These are phyloP conservation scores for Anisognathus igniventris DNA, from an alignment of 2,797 vertebrate genomes.

Conservation along the genomic window DNA sequence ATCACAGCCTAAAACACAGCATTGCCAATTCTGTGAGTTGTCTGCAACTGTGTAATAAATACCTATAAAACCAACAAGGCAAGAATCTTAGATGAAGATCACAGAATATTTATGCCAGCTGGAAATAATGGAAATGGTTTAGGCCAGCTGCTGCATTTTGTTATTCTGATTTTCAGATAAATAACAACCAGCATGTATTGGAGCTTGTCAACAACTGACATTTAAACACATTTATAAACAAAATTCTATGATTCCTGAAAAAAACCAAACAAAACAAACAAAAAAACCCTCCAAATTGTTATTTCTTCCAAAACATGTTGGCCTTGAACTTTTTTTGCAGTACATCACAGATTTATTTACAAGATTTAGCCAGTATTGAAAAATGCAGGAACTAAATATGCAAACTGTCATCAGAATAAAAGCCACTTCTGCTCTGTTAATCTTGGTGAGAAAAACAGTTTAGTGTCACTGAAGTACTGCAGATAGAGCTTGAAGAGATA, in stretches of 20 bases:
- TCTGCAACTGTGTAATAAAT: neutral
- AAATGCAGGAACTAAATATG: slow-evolving; percentile 16
- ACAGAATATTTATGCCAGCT: neutral
- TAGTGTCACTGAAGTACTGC: neutral
- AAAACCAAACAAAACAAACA: accelerated
- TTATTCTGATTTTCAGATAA: neutral
- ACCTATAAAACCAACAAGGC: neutral
- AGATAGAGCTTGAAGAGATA: neutral
- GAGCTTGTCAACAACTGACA: neutral
- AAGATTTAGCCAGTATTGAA: neutral
- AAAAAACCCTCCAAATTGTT: neutral
- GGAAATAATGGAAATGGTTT: neutral
- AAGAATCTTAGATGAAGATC: neutral
- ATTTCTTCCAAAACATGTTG: neutral
- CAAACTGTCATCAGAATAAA: slow-evolving; percentile 5
- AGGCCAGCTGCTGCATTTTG: neutral
- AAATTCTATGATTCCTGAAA: neutral
- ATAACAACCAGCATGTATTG: neutral
- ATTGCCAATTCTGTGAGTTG: neutral
- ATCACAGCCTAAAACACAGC: neutral
- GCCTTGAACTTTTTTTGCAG: neutral
- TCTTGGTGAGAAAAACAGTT: neutral
- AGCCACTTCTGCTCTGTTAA: slow-evolving; percentile 24
- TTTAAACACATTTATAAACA: neutral
- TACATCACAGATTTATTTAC: neutral